Conservation (phyloP, 2,113 vertebrate genomes). For the Halcyon malimbica region DNA sequence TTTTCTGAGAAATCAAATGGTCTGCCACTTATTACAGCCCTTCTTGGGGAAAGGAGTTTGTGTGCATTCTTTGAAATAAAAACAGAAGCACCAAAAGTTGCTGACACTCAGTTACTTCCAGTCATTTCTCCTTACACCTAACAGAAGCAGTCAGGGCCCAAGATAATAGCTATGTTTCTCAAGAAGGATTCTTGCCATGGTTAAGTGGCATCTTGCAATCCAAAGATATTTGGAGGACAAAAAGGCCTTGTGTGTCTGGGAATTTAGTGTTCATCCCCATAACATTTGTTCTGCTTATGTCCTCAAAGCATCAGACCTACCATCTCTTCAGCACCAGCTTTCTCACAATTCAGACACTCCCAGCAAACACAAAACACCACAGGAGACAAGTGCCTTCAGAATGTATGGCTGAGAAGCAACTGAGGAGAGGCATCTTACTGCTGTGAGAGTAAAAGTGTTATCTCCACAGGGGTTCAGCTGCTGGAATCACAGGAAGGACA, state of each 20-base stretch:
- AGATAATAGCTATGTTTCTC: not conserved
- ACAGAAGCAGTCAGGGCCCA: not conserved
- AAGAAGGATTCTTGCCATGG: not conserved
- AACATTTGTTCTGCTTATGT: not conserved
- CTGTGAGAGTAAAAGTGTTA: accelerated
- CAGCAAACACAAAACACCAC: not conserved
- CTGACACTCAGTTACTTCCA: not conserved
- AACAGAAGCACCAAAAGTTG: not conserved
- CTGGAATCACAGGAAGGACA: not conserved
- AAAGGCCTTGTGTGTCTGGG: not conserved
- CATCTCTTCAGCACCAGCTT: not conserved
- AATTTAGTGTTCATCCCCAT: not conserved
- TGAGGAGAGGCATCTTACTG: not conserved
- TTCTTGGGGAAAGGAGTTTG: not conserved
- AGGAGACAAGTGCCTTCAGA: not conserved
- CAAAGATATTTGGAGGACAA: not conserved
- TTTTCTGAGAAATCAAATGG: not conserved
- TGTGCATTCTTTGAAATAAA: not conserved
- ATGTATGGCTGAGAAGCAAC: not conserved
- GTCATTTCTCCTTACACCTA: not conserved
- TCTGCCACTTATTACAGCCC: not conserved
- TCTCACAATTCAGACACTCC: not conserved
- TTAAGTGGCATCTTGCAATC: not conserved
- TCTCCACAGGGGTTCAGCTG: not conserved
- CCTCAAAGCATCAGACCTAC: not conserved